Conservation (phyloP, 2,113 vertebrate species). For the Pachyramphus minor region DNA sequence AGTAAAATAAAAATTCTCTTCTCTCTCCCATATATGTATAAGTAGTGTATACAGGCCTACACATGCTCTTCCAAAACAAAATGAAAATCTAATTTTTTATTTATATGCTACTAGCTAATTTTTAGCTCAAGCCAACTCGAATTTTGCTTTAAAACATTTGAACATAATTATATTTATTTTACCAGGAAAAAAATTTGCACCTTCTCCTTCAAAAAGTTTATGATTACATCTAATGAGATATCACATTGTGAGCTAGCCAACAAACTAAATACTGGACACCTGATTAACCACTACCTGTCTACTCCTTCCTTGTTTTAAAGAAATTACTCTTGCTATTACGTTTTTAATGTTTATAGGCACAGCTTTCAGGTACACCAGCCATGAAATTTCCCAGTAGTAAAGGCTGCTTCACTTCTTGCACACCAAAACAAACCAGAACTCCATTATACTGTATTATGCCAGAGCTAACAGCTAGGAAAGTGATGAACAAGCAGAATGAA, state of each 20-base stretch:
- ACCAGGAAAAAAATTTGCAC: neutral
- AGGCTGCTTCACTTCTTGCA: neutral
- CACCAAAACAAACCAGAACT: neutral
- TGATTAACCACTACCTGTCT: neutral
- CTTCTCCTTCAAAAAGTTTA: neutral
- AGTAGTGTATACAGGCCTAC: neutral
- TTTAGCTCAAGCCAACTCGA: neutral
- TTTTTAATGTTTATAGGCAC: neutral
- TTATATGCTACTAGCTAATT: neutral
- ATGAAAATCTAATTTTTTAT: neutral
- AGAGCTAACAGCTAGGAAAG: neutral
- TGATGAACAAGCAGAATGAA: slow-evolving; percentile 17
- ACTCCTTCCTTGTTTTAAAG: neutral
- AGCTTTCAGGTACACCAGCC: neutral
- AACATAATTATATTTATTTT: neutral
- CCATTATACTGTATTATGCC: neutral
- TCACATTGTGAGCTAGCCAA: neutral
- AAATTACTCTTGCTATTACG: neutral
- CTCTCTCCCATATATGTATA: neutral
- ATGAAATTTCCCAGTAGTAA: neutral
- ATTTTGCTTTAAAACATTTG: neutral
- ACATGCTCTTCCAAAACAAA: neutral
- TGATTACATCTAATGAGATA: neutral
- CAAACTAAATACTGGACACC: neutral
- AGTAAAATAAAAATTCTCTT: neutral